Evolutionary conservation across 2,888 invertebrate genomes (phyloP), one percentile per base, ranked within the genome.

Genomic region (Chrysodeixis includens): DNA sequence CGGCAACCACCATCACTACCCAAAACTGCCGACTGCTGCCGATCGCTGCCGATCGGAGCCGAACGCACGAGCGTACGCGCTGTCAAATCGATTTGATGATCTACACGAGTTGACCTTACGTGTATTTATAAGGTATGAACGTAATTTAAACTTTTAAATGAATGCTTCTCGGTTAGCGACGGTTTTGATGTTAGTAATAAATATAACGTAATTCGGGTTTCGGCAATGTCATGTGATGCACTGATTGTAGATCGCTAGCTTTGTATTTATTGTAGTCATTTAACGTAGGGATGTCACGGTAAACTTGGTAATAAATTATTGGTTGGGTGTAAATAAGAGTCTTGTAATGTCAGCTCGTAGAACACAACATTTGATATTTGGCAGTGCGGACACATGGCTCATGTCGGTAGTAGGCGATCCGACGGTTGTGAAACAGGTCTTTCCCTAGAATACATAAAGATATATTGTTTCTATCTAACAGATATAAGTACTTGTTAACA

Each of bases 381-480:
- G 30, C 56, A 60, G 59, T 56, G 59, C 51, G 44, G 22, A 44
- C 40, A 26, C 12, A 32, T 18, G 18, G 40, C 8, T 12, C 22
- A 32, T 56, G 0, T 53, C n/a, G 51, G 1, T 12, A 53, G n/a
- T 66, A 40, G 18, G 26, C 56, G 8, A 18, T 53, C 59, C 26
- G 49, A 54, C 30, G 70, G 61, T 76, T 80, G 62, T 71, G 74
- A 74, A 74, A 76, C 74, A 80, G 75, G 67, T 49, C 9, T 26
- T 68, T 63, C 35, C 32, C 8, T 55, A 44, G 40, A 61, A 58
- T 71, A 51, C 62, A 62, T 52, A 44, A 67, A 51, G 66, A 53
- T 44, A 18, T 69, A 65, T 69, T 66, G 74, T 79, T 76, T 69
- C 49, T 77, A 65, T 69, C 32, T 62, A 58, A 66, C 67, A 67